These are phyloP conservation scores for Oreochromis grahami DNA, from an alignment of 2,797 vertebrate genomes.

Conservation along the genomic window DNA sequence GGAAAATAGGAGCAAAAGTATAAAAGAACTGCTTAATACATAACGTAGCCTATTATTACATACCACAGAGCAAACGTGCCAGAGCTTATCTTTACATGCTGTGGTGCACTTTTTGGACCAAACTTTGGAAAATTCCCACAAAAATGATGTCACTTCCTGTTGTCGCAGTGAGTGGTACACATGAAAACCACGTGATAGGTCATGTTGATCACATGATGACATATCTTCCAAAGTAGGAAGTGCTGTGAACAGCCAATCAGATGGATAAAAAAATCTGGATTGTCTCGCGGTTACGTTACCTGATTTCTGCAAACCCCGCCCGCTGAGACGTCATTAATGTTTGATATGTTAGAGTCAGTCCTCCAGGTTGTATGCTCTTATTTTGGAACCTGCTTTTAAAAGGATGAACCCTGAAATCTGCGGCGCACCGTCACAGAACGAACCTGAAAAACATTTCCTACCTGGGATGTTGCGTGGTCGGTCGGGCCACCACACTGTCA, in stretches of 20 bases:
- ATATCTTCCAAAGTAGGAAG: neutral
- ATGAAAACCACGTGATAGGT: neutral
- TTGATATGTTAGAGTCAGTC: neutral
- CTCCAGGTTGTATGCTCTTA: neutral
- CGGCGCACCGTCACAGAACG: fast-evolving
- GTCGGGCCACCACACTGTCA: neutral
- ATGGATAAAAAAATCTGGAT: neutral
- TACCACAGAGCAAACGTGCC: neutral
- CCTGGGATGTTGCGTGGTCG: fast-evolving
- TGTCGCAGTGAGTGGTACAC: neutral
- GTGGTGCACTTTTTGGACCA: neutral
- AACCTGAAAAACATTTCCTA: neutral
- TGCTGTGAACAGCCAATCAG: neutral
- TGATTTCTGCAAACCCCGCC: neutral
- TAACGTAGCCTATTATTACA: fast-evolving
- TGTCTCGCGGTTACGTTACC: neutral
- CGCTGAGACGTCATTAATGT: fast-evolving
- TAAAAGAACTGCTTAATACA: neutral
- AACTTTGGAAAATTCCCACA: fast-evolving
- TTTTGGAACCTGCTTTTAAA: neutral
- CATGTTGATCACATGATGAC: neutral
- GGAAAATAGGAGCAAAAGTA: neutral
- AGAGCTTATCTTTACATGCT: neutral
- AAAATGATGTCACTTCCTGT: neutral
- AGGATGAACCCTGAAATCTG: neutral